Base-by-base conservation (phyloP, 2,113 vertebrate genomes). In the Chitala chitala region DNA sequence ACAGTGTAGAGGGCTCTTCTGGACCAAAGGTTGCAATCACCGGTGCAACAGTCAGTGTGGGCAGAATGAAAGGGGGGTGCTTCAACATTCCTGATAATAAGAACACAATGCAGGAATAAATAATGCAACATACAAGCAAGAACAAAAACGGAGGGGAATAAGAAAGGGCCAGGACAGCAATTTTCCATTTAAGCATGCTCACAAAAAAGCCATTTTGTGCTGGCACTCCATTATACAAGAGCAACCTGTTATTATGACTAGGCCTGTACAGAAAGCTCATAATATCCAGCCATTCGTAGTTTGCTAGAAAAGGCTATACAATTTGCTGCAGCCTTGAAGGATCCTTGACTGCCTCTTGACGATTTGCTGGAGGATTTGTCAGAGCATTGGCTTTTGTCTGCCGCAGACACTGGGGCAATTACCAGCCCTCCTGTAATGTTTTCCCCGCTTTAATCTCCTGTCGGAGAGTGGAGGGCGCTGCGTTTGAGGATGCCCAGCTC, bases 401-500 rank as follows among this genome's bases (percentile, higher is more conserved):
- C 36, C 1, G 75, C 56, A 58, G 81, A 81, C n/a, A 85, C 85
- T 78, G 54, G 85, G 83, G 77, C 83, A 75, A 83, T 87, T 79
- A 87, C 83, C 76, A 76, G 70, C 87, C 86, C 86, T 87, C 82
- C 89, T 83, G 89, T 92, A 89, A 89, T 88, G 87, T 89, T 89
- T 88, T 87, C 88, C 83, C 76, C 78, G 83, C 89, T 90, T 90
- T 90, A 90, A 92, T 91, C 90, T 89, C 85, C 84, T 76, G 86
- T 82, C 87, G 84, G 87, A 82, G 84, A 86, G 87, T 79, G 79
- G 87, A 87, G 86, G 82, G 86, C 87, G 87, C 84, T 87, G 84
- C 85, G 84, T 65, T 81, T 88, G 82, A 87, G 88, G 87, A 88
- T 88, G 88, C 88, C 86, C 81, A 88, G 86, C 79, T 88, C 88